Base-by-base conservation (phyloP, 2,888 invertebrate genomes). In the Campoletis raptor region DNA sequence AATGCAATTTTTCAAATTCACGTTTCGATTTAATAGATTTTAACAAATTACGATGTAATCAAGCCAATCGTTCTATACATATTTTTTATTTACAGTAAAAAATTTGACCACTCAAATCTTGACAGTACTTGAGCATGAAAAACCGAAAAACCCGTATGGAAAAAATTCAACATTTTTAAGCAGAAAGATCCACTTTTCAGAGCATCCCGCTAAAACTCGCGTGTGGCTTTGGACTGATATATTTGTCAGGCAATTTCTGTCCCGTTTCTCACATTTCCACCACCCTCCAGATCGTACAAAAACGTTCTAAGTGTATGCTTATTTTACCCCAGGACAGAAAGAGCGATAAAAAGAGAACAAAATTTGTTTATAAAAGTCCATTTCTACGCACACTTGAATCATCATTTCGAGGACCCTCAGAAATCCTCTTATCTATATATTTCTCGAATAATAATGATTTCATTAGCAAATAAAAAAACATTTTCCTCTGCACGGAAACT, bases 201-300 rank as follows among this genome's bases (percentile, higher is more conserved):
- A 52, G 24, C 40, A 3, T 48, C 64, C n/a, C 86, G 88, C 84
- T 85, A 85, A 89, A 87, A 89, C 88, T 42, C 67, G 82, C 87
- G 87, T 88, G 89, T 89, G 88, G 86, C 87, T 85, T 85, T 82
- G 77, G 83, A 87, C 89, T 89, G 90, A 90, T 90, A 91, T 91
- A 91, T 91, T 89, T 89, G 89, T 89, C 86, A 86, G 86, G 64
- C 82, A 85, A 67, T 73, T 70, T 69, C 80, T 81, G 80, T 81
- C 82, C 80, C 82, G 76, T 74, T 85, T 86, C 86, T 78, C 78
- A 81, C 52, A 73, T 86, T 86, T 87, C 86, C 86, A 85, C 86
- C 87, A 79, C 87, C 80, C 78, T 86, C 83, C 87, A 78, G 87
- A 83, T 77, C 67, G 37, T 61, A 72, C 24, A 61, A 69, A 69